Base-by-base conservation (phyloP, 2,888 invertebrate species). In the Macrophya alboannulata region DNA sequence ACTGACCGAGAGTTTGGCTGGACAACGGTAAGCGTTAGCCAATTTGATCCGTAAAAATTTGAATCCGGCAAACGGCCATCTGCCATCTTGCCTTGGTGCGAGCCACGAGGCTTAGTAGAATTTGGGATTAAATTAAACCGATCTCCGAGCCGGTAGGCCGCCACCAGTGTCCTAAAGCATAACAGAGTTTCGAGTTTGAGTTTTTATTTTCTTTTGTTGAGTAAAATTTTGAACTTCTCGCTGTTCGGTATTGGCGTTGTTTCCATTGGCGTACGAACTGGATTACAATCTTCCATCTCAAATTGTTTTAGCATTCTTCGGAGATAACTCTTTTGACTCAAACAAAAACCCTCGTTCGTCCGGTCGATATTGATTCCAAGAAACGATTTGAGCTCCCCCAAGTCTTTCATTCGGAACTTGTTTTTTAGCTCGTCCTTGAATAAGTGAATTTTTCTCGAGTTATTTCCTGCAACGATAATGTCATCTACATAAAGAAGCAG, bases 401-500 rank as follows among this genome's bases (percentile, higher is more conserved):
- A 51, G 82, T 90, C 90, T 86, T 89, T 90, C 87, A 90, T 90
- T 51, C 86, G 74, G 83, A 91, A 91, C 84, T 86, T 87, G 12
- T 83, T 79, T 77, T 85, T 88, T 84, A 91, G 86, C 59, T 65
- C 76, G 8, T 31, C 43, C 83, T 88, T 89, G 17, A 90, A 71
- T 10, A 87, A 45, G 15, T 87, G 55, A 9, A 90, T 85, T 85
- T 87, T 81, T 2, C 17, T 59, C 76, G 74, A 51, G 71, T 87
- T 59, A 65, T 88, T 88, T 85, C 88, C 87, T 37, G 88, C 86
- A 37, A 90, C 72, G 31, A 91, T 84, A 25, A 91, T 88, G 85
- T 90, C 90, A 84, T 91, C 90, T 4, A 91, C 90, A 87, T 90
- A 90, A 9, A 91, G 48, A 1, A 88, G 45, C 8, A 91, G 65